Evolutionary conservation across 2,797 vertebrate species (phyloP).

Genomic region (Lepus oiostolus): DNA sequence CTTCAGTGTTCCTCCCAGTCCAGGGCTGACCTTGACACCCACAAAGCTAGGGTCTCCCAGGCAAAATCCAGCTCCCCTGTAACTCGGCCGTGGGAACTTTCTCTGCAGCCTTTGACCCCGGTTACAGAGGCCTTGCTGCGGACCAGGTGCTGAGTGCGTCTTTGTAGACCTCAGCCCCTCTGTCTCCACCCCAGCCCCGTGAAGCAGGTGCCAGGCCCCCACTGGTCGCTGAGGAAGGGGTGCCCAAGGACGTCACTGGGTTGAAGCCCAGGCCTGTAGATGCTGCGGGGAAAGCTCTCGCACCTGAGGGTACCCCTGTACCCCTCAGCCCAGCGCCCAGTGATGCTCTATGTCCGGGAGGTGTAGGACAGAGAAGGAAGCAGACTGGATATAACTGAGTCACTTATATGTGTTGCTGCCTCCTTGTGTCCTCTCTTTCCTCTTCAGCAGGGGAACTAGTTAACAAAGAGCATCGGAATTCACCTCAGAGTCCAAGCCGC

Average conservation of each 20-base stretch:
- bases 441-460: neutral
- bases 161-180: fast-evolving
- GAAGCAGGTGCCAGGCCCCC: neutral
- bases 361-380: neutral
- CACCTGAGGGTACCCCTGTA: neutral
- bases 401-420: neutral
- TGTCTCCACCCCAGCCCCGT: neutral
- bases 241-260: neutral
- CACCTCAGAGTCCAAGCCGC: neutral
- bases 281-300: neutral
- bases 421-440: neutral
- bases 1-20: neutral
- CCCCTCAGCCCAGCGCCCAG: neutral
- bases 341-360: neutral
- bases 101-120: neutral
- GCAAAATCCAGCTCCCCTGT: neutral
- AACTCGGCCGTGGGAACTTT: neutral
- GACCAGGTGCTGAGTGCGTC: neutral
- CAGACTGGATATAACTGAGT: fast-evolving
- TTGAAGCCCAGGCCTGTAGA: neutral
- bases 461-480: neutral
- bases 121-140: neutral
- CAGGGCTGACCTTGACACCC: neutral
- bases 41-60: neutral
- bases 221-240: neutral